Evolutionary conservation across 64 coral and sea anemone species (phyloP).

Genomic region (Pocillopora verrucosa): DNA sequence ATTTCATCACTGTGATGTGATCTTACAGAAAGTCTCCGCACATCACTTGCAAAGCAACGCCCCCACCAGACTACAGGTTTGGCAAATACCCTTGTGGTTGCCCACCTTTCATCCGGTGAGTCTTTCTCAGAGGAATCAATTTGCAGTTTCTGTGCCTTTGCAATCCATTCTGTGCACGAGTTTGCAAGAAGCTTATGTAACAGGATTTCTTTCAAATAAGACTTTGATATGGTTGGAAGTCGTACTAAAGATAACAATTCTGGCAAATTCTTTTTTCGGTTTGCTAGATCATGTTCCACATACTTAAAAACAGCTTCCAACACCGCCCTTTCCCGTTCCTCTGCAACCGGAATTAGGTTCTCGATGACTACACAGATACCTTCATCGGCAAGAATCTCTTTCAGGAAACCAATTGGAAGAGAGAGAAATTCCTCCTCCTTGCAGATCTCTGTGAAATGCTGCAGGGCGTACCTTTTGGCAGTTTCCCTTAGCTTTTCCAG

Average conservation of each 20-base stretch:
- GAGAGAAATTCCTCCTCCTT: constrained; percentile 47
- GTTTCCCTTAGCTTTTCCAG: constrained; percentile 35
- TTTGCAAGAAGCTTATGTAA: not conserved
- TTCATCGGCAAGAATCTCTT: constrained; percentile 50
- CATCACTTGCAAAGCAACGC: constrained; percentile 42
- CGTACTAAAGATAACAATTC: constrained; percentile 58
- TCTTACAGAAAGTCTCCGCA: constrained; percentile 25
- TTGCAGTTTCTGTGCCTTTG: constrained; percentile 17
- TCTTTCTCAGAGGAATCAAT: not conserved
- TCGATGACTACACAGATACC: constrained; percentile 53
- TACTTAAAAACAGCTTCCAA: constrained; percentile 67
- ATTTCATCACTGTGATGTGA: constrained; percentile 40
- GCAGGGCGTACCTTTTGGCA: constrained; percentile 35
- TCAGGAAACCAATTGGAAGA: constrained; percentile 43
- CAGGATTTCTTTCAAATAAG: constrained; percentile 50
- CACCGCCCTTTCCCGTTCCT: constrained; percentile 61
- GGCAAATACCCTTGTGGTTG: constrained; percentile 62
- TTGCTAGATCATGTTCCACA: constrained; percentile 47
- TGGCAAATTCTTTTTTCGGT: constrained; percentile 14
- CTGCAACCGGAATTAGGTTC: constrained; percentile 55
- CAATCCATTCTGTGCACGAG: constrained; percentile 17
- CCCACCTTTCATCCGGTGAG: constrained; percentile 6
- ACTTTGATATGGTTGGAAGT: constrained; percentile 49
- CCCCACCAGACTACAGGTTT: constrained; percentile 35
- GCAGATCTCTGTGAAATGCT: constrained; percentile 51